These are phyloP conservation scores for Bergia sp. DNA, from an alignment of 92 coral and sea anemone genomes.

Conservation along the genomic window DNA sequence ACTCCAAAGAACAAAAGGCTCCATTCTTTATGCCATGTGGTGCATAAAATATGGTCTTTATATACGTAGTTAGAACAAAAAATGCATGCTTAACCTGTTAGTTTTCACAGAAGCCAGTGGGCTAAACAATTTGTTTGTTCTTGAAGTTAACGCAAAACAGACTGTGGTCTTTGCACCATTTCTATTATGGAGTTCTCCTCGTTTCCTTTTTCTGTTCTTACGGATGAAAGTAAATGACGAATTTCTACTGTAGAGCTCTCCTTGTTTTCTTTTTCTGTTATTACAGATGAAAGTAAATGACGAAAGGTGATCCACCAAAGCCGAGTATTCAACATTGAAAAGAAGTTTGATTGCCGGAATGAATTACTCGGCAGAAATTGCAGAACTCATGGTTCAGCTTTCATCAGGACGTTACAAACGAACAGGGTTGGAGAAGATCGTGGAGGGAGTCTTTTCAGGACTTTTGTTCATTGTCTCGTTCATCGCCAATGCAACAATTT, in stretches of 20 bases:
- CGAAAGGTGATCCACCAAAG: not conserved
- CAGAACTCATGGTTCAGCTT: not conserved
- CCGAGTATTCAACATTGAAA: not conserved
- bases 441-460: slow-evolving; percentile 63
- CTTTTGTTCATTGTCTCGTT: slow-evolving; percentile 71
- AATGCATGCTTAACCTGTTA: not conserved
- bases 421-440: slow-evolving; percentile 56
- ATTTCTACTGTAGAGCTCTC: too few species aligned
- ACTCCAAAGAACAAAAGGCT: not conserved
- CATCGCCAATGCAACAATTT: slow-evolving; percentile 72
- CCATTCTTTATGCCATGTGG: not conserved
- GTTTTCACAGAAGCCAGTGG: too few species aligned
- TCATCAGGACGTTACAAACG: slow-evolving; percentile 19
- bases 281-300: not conserved
- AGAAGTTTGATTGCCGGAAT: not conserved
- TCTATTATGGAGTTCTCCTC: too few species aligned
- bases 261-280: not conserved
- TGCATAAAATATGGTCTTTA: too few species aligned
- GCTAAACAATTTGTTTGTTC: not conserved
- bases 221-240: not conserved
- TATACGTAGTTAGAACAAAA: not conserved
- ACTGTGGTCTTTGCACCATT: not conserved
- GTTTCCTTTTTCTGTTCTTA: not conserved
- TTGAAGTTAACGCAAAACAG: not conserved
- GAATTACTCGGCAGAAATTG: slow-evolving; percentile 27